Conservation (phyloP, 2,888 invertebrate species). For the Cecidostiba fungosa region DNA sequence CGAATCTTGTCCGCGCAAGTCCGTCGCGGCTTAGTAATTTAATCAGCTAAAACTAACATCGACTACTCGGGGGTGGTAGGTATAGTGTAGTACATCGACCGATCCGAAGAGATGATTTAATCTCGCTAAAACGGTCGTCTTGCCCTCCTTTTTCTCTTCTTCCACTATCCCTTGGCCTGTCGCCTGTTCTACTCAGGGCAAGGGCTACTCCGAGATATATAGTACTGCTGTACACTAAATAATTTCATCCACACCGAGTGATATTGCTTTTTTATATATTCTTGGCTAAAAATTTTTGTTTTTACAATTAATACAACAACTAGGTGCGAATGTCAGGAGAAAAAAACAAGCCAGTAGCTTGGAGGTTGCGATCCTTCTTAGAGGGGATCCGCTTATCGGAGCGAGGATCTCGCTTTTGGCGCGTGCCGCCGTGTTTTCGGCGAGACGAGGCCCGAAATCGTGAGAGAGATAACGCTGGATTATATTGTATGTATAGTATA, state of each 20-base stretch:
- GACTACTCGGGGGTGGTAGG: slow-evolving; percentile 59
- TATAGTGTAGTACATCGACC: slow-evolving; percentile 53
- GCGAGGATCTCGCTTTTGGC: slow-evolving; percentile 67
- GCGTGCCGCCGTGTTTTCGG: slow-evolving; percentile 51
- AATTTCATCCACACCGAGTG: slow-evolving; percentile 29
- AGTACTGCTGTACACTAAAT: slow-evolving; percentile 34
- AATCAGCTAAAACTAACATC: slow-evolving; percentile 80
- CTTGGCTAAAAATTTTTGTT: neutral
- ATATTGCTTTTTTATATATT: slow-evolving; percentile 9
- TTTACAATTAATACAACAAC: slow-evolving; percentile 1
- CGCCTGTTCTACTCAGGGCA: neutral
- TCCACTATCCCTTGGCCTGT: slow-evolving; percentile 23
- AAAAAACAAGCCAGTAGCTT: slow-evolving; percentile 50
- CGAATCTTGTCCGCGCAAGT: slow-evolving; percentile 76
- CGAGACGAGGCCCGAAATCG: slow-evolving; percentile 47
- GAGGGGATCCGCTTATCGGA: slow-evolving; percentile 68
- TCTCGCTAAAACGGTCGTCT: slow-evolving; percentile 77
- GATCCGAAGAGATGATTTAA: slow-evolving; percentile 77
- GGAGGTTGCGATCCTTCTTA: slow-evolving; percentile 77
- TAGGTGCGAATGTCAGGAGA: slow-evolving; percentile 67
- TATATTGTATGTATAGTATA: slow-evolving; percentile 15
- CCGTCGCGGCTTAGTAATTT: slow-evolving; percentile 79
- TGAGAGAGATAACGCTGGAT: slow-evolving; percentile 46
- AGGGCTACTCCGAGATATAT: slow-evolving; percentile 6
- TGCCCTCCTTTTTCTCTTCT: slow-evolving; percentile 60